Base-by-base conservation (phyloP, 2,113 vertebrate species). In the Sphyrna mokarran region DNA sequence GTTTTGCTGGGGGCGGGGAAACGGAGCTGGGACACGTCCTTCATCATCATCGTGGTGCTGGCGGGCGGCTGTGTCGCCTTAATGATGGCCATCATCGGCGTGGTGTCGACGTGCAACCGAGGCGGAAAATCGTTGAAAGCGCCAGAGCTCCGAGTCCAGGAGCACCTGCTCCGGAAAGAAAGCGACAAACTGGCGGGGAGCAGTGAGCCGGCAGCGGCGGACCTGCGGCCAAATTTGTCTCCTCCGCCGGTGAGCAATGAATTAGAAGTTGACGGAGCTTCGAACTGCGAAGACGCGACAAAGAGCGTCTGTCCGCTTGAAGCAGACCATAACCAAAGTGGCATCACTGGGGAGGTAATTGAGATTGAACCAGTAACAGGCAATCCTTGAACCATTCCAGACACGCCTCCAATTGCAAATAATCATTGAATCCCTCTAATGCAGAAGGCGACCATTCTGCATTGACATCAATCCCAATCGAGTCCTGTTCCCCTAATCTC, bases 21-120 rank as follows among this genome's bases (percentile, higher is more conserved):
- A 58, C 16, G 63, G 0, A 0, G 58, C 40, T 95, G 97, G 80
- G 97, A 97, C 5, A 96, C 96, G 66, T 97, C 97, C 0, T 87
- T 96, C 66, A 96, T 97, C 48, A 96, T 97, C 95, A 97, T 98
- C 3, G 87, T 96, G 1, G 96, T 97, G 83, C 97, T 98, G 96
- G 89, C 97, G 0, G 96, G 97, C 33, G 97, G 97, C 0, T 97
- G 98, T 22, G 96, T 96, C 0, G 95, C 98, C 96, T 86, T 98
- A 95, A 96, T 98, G 68, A 95, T 97, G 96, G 97, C 97, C n/a
- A 97, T 98, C 18, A 93, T 97, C n/a, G 95, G 96, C 11, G 97
- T 97, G 1, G 96, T 96, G 66, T 96, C 97, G 72, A 97, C 96
- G 4, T 98, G 97, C 96, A 97, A 96, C 70, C 78, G 95, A 33